These are phyloP conservation scores for Lomographa bimaculata DNA, from an alignment of 2,888 invertebrate species.

Conservation along the genomic window DNA sequence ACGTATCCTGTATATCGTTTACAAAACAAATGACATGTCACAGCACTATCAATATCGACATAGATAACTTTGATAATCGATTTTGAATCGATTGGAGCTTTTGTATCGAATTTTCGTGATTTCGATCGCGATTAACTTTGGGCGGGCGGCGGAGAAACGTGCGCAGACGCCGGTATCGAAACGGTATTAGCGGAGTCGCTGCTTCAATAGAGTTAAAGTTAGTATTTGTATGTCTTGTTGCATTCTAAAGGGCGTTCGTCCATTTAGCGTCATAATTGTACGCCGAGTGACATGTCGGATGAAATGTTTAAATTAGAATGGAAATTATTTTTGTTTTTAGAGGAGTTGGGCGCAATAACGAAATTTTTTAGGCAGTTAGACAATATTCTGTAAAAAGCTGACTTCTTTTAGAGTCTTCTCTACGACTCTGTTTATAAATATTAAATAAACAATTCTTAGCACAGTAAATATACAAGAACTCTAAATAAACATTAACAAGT, in stretches of 20 bases:
- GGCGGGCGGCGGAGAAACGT: conserved; percentile 78
- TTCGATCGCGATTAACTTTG: conserved; percentile 35
- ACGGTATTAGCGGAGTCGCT: conserved; percentile 61
- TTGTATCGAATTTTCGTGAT: conserved; percentile 19
- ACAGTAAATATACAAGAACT: no score
- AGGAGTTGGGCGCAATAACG: conserved; percentile 4
- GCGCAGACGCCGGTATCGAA: conserved; percentile 71
- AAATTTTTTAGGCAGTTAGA: no score
- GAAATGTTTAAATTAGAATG: conserved; percentile 17
- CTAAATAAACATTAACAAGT: no score
- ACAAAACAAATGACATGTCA: conserved; percentile 30
- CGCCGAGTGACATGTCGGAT: conserved; percentile 20
- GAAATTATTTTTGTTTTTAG: conserved; percentile 8
- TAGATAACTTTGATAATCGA: no score
- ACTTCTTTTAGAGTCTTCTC: no score
- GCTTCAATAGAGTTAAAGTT: conserved; percentile 57
- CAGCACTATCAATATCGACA: conserved; percentile 32
- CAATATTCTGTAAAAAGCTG: no score
- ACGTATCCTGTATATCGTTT: conserved; percentile 38
- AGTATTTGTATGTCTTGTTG: conserved; percentile 63
- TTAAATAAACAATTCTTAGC: no score
- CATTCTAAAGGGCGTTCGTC: conserved; percentile 46
- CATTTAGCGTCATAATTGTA: conserved; percentile 25
- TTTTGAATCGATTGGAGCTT: conserved; percentile 8
- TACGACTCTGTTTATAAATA: no score